phyloP scores from a whole-genome alignment of 2,113 vertebrate species.

The Leptocoma aspasia region DNA sequence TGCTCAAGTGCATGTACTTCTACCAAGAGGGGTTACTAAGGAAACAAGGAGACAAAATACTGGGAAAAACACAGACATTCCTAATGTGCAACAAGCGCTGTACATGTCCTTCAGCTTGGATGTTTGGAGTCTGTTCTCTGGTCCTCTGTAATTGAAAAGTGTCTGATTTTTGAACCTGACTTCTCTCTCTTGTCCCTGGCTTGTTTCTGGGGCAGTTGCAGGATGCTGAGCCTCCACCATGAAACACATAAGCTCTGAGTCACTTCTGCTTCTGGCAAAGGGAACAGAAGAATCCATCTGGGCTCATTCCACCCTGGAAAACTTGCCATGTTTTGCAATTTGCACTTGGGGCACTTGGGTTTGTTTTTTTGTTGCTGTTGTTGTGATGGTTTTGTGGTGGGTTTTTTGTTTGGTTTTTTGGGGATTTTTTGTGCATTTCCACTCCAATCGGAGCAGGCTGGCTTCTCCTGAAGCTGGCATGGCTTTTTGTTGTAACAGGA shows the following conservation, averaged over 20 bases:
- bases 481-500: not conserved
- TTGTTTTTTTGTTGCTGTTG: too few relatives aligned
- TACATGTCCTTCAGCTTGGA: not conserved
- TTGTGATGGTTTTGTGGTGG: too few relatives aligned
- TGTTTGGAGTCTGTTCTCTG: not conserved
- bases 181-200: not conserved
- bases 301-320: slow-evolving; percentile 26
- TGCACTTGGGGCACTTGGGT: not conserved
- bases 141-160: not conserved
- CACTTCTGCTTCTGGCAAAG: slow-evolving; percentile 15
- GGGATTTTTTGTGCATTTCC: too few relatives aligned
- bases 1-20: not conserved
- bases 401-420: too few relatives aligned
- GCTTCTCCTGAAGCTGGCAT: not conserved
- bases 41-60: slow-evolving; percentile 7
- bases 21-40: slow-evolving; percentile 25
- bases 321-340: not conserved
- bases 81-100: not conserved
- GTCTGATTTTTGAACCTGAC: not conserved
- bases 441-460: not conserved
- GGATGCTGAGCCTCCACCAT: not conserved
- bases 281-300: slow-evolving; percentile 24
- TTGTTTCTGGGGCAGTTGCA: not conserved
- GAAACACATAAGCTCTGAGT: not conserved
- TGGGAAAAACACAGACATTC: not conserved